Evolutionary conservation across 2,113 vertebrate genomes (phyloP).

Genomic region (Corynorhinus townsendii): DNA sequence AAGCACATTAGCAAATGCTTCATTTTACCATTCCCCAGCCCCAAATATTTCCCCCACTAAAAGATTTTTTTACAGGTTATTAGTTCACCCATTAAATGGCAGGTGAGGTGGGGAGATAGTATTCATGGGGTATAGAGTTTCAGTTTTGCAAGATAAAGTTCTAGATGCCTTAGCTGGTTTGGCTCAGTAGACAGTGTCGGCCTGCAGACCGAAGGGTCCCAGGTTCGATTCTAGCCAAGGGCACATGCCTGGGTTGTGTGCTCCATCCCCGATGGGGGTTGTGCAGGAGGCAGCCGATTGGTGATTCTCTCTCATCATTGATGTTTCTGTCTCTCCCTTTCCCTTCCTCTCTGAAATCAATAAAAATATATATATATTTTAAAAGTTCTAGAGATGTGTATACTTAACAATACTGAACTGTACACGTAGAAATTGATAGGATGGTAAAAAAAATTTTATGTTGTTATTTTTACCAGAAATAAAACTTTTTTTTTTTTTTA

Average conservation of each 20-base stretch:
- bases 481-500: not conserved
- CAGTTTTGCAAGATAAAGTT: not conserved
- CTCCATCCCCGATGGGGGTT: too few relatives aligned
- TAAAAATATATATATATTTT: too few relatives aligned
- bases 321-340: too few relatives aligned
- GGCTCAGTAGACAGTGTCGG: too few relatives aligned
- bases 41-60: not conserved
- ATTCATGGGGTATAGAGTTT: not conserved
- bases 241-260: too few relatives aligned
- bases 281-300: too few relatives aligned
- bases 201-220: too few relatives aligned
- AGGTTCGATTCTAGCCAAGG: too few relatives aligned
- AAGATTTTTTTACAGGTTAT: not conserved
- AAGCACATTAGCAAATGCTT: not conserved
- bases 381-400: not conserved
- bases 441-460: conserved; percentile 4
- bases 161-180: too few relatives aligned
- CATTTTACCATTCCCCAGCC: not conserved
- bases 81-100: not conserved
- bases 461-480: not conserved
- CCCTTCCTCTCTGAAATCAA: too few relatives aligned
- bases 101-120: not conserved
- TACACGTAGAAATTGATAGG: not conserved
- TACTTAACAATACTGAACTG: not conserved
- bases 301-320: too few relatives aligned